Conservation (phyloP, 2,113 vertebrate genomes). For the Bungarus multicinctus region DNA sequence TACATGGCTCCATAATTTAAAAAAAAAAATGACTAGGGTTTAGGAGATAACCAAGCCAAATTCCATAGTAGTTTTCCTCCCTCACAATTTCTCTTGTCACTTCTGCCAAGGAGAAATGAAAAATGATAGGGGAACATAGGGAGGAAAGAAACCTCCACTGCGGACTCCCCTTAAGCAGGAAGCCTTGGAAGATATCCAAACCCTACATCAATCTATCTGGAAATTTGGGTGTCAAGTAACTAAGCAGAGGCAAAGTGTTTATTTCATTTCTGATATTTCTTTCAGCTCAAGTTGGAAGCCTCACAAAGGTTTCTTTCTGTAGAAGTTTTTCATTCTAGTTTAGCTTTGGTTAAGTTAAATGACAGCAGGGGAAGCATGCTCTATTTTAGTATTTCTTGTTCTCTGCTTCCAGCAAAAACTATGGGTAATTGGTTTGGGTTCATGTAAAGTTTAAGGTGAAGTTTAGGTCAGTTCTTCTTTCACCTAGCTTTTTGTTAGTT, state of each 20-base stretch:
- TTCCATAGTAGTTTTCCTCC: background rate
- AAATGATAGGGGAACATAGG: background rate
- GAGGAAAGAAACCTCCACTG: too few relatives aligned
- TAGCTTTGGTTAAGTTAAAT: background rate
- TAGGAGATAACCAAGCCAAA: background rate
- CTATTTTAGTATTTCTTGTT: background rate
- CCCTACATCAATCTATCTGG: background rate
- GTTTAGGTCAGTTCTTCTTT: conserved; percentile 26
- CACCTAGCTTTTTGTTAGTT: conserved; percentile 1
- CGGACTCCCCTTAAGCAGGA: background rate
- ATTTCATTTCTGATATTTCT: conserved; percentile 17
- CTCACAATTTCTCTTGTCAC: background rate
- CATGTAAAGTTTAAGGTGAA: conserved; percentile 16
- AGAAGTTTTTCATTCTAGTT: background rate
- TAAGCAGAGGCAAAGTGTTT: background rate
- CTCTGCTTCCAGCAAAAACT: background rate
- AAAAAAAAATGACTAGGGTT: background rate
- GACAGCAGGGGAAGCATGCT: background rate
- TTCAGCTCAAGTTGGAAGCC: background rate
- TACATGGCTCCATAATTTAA: background rate
- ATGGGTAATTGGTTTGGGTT: conserved; percentile 24
- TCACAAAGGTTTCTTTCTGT: conserved; percentile 23
- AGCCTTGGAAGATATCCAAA: background rate
- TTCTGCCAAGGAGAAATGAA: background rate
- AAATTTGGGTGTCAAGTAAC: background rate